Base-by-base conservation (phyloP, 2,113 vertebrate genomes). In the Cynoglossus semilaevis region DNA sequence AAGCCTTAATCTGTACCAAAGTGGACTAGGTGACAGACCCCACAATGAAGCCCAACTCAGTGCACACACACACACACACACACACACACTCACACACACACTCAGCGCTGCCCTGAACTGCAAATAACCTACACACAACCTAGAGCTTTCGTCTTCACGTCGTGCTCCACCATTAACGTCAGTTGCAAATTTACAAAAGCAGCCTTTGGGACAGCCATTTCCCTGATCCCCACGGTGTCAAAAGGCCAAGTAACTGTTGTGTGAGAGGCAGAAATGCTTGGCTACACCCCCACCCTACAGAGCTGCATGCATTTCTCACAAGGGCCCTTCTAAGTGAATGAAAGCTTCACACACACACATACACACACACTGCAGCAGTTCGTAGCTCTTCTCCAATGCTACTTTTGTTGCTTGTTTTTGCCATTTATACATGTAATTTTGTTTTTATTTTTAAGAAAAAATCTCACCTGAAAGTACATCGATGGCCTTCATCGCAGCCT, bases 401-500 rank as follows among this genome's bases (percentile, higher is more conserved):
- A 62, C 50, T 67, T 66, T 50, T 29, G 6, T 11, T 13, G 12
- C 10, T 41, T 38, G 9, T 38, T 38, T 1, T n/a, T n/a, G n/a
- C n/a, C n/a, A n/a, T n/a, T n/a, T n/a, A n/a, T n/a, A n/a, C n/a
- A n/a, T n/a, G n/a, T n/a, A n/a, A n/a, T n/a, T n/a, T n/a, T n/a
- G n/a, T n/a, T n/a, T n/a, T n/a, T n/a, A n/a, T n/a, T n/a, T n/a
- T n/a, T n/a, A n/a, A n/a, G n/a, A n/a, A n/a, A n/a, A 17, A 9
- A 15, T 47, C 92, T 93, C 93, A 98, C 96, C 96, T 96, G 96
- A 98, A 90, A 99, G 91, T 81, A 92, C 88, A 79, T 98, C 96
- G 85, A 99, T 99, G 91, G 96, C 96, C 92, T 93, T 96, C 94
- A 98, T 97, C 50, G 96, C 96, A 87, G 93, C 92, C 89, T 92